phyloP scores from a whole-genome alignment of 30 jellyfish, hydroid and myxozoan species.

The Aurelia coerulea region DNA sequence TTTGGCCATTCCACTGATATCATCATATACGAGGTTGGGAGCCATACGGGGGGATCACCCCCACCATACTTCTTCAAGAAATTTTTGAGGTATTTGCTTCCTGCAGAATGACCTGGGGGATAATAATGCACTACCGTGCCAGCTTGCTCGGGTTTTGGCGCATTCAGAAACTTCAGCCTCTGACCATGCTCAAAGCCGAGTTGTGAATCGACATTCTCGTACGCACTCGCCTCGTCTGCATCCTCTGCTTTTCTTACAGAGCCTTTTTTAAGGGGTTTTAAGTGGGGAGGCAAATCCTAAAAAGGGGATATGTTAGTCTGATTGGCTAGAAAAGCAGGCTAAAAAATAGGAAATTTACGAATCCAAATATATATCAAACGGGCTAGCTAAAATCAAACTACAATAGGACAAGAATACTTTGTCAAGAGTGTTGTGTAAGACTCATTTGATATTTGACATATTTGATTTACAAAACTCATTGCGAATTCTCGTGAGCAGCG shows the following conservation, averaged over 20 bases:
- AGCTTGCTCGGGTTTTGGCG: constrained; percentile 21
- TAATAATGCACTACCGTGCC: constrained; percentile 7
- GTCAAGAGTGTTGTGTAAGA: no score
- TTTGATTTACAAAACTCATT: no score
- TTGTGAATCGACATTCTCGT: neutral
- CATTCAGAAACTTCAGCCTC: neutral
- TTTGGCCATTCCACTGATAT: constrained; percentile 13
- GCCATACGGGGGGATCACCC: neutral
- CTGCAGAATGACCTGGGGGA: constrained; percentile 2
- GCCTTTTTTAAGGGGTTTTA: no score
- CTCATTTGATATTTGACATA: no score
- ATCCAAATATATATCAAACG: no score
- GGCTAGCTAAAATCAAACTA: no score
- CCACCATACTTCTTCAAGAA: neutral
- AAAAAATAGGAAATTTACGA: no score
- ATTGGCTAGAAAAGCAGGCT: no score
- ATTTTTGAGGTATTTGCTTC: neutral
- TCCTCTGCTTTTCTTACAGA: neutral
- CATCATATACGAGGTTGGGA: neutral
- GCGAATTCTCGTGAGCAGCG: no score
- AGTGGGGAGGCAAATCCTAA: no score
- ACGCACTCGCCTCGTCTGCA: neutral
- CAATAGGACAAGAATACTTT: no score
- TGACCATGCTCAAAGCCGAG: neutral
- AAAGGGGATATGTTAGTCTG: no score